Conservation (phyloP, 2,113 vertebrate genomes). For the Oncorhynchus keta region DNA sequence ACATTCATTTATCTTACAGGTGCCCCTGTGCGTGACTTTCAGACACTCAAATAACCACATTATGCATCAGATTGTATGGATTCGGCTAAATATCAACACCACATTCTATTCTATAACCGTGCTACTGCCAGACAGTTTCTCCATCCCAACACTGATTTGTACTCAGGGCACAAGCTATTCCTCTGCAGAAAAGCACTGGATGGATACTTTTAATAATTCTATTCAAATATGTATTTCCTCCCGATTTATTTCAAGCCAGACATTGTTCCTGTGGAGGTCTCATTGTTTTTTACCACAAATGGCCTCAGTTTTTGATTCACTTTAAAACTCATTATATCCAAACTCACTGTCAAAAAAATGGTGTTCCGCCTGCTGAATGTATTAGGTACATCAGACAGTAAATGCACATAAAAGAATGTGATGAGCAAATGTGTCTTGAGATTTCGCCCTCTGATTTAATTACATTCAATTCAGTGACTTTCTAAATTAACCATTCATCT, state of each 20-base stretch:
- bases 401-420: neutral
- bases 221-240: neutral
- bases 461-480: conserved; percentile 10
- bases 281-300: neutral
- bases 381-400: neutral
- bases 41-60: neutral
- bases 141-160: neutral
- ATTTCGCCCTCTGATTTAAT: neutral
- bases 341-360: neutral
- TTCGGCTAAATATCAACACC: neutral
- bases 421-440: neutral
- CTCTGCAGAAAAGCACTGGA: neutral
- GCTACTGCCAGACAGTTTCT: neutral
- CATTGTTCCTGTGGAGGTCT: neutral
- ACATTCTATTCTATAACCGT: too few relatives aligned
- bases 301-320: neutral
- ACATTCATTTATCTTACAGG: conserved; percentile 19
- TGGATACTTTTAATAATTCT: neutral
- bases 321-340: neutral
- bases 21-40: neutral
- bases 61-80: neutral
- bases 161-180: neutral
- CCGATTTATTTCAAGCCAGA: too few relatives aligned
- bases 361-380: too few relatives aligned
- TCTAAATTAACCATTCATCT: conserved; percentile 22